Conservation (phyloP, 1,140 invertebrate species). For the Anastrepha ludens region DNA sequence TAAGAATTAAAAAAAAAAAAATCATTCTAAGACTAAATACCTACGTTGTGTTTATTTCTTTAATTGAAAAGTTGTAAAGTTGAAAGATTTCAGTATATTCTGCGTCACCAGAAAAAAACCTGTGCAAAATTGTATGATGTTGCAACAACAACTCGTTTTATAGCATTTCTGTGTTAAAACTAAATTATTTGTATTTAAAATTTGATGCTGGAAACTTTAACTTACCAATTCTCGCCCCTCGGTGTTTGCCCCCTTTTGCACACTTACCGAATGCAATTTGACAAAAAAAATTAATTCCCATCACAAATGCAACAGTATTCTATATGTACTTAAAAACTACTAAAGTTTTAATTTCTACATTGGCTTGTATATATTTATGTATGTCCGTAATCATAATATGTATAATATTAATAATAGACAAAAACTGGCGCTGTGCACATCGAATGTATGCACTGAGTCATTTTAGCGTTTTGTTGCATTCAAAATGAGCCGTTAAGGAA, state of each 20-base stretch:
- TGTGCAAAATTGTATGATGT: no score
- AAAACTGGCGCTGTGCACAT: neutral
- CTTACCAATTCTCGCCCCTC: neutral
- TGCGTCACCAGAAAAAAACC: no score
- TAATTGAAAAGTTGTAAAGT: no score
- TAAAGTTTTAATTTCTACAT: constrained; percentile 24
- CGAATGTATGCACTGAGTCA: constrained; percentile 60
- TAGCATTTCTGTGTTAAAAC: no score
- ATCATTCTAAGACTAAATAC: no score
- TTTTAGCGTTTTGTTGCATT: constrained; percentile 41
- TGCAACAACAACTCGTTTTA: no score
- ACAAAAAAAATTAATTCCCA: neutral
- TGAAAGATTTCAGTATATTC: no score
- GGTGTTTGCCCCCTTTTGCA: neutral
- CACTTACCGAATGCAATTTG: neutral
- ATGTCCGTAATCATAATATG: neutral
- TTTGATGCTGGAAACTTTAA: neutral
- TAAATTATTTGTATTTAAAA: no score
- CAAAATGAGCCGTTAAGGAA: neutral
- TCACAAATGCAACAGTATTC: neutral
- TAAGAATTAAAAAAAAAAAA: no score
- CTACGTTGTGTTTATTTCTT: no score
- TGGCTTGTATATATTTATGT: neutral
- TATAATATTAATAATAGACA: constrained; percentile 18
- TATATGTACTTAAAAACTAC: neutral